These are phyloP conservation scores for Conus betulinus DNA, from an alignment of 1,140 invertebrate species.

Conservation along the genomic window DNA sequence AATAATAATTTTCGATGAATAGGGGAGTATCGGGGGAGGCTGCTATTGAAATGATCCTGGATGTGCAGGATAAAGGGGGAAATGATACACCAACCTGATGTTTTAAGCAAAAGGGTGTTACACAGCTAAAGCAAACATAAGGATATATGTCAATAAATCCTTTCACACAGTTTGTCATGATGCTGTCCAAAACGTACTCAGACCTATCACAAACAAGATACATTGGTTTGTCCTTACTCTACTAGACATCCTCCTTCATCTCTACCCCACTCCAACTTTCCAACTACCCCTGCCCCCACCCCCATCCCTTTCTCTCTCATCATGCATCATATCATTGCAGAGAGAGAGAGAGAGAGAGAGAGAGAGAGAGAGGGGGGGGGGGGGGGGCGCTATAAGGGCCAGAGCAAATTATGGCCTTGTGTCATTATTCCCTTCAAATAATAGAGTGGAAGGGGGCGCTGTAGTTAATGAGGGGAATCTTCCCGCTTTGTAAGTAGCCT, in stretches of 20 bases:
- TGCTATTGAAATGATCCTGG: too few species aligned
- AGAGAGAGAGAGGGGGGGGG: background rate
- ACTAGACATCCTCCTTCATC: background rate
- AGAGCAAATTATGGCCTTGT: background rate
- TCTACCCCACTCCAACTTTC: background rate
- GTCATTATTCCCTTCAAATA: background rate
- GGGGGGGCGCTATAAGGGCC: background rate
- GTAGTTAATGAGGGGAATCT: background rate
- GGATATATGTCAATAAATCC: too few species aligned
- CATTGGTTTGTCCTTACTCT: too few species aligned
- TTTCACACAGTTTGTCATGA: too few species aligned
- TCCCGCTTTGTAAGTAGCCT: background rate
- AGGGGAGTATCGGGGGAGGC: too few species aligned
- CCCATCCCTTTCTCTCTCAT: background rate
- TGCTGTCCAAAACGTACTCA: too few species aligned
- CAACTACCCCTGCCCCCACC: background rate
- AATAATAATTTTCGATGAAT: too few species aligned
- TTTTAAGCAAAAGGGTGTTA: too few species aligned
- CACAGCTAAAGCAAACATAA: too few species aligned
- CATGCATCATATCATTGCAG: background rate
- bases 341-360: background rate
- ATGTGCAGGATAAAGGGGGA: too few species aligned
- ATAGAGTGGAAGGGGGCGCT: background rate
- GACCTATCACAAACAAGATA: too few species aligned
- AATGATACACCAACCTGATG: too few species aligned